Base-by-base conservation (phyloP, 2,888 invertebrate genomes). In the Oeneis ivallda region DNA sequence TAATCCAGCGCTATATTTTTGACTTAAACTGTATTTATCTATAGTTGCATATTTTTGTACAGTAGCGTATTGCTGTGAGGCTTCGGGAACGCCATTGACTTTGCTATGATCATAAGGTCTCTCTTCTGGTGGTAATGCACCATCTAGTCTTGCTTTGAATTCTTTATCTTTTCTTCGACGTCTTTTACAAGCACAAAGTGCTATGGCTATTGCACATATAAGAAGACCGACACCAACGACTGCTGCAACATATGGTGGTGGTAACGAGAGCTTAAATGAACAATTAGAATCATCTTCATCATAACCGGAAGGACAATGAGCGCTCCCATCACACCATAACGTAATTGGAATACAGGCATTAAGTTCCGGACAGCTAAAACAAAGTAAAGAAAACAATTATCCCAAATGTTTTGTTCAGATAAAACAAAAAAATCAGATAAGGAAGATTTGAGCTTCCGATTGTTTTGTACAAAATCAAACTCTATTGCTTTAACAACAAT, bases 231-330 rank as follows among this genome's bases (percentile, higher is more conserved):
- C 92, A 10, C 94, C 94, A n/a, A 93, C 94, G 6, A 93, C 93
- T 5, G 94, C 92, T 6, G 93, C 93, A n/a, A 95, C 92, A 78
- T 94, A 95, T 10, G 94, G 93, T 50, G 94, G 89, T 5, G 95
- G 94, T 57, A 95, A 87, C 15, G 94, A 94, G 75, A 94, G 93
- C 66, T 94, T 93, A 71, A 95, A 94, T 32, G 95, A 94, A 81
- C 96, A 96, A 77, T 96, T 96, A 1, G 93, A 92, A 76, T 96
- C 95, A 71, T 95, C 95, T 86, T 96, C 96, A 80, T 96, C 96
- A 82, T 94, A 96, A 1, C 96, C 96, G 5, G 96, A 95, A 13
- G 96, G 96, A 79, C 96, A 96, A 78, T 96, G 96, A 1, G 93
- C 89, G 50, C 94, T 93, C 0, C 96, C 96, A 79, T 96, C 96